Evolutionary conservation across 2,113 vertebrate species (phyloP).

Genomic region (Semicossyphus pulcher): DNA sequence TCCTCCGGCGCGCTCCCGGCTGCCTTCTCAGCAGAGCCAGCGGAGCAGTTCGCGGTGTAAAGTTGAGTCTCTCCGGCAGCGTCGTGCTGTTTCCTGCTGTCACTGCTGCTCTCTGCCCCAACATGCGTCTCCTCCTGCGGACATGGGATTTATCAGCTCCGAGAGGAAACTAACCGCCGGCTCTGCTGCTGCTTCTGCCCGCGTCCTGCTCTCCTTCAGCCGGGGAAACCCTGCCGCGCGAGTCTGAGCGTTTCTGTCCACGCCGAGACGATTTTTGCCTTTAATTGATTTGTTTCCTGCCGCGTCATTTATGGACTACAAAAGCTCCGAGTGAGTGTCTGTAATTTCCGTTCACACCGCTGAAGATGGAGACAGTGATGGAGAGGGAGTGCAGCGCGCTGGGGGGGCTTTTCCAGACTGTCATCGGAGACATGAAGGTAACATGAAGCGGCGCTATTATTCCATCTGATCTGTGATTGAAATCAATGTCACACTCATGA

Average conservation of each 20-base stretch:
- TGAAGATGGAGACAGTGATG: slow-evolving; percentile 82
- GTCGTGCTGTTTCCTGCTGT: not conserved
- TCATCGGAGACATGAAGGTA: slow-evolving; percentile 86
- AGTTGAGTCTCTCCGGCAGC: not conserved
- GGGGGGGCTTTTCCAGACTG: slow-evolving; percentile 84
- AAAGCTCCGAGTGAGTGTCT: slow-evolving; percentile 25
- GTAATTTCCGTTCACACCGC: slow-evolving; percentile 20
- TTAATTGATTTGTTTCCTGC: not conserved
- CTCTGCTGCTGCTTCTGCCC: slow-evolving; percentile 38
- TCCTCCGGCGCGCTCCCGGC: slow-evolving; percentile 20
- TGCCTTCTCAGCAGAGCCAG: not conserved
- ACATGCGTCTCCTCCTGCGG: slow-evolving; percentile 33
- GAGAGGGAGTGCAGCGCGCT: slow-evolving; percentile 86
- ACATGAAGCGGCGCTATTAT: not conserved
- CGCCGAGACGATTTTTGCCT: not conserved
- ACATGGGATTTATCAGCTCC: slow-evolving; percentile 41
- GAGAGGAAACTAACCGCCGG: slow-evolving; percentile 11
- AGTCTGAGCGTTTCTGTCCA: not conserved
- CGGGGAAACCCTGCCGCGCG: slow-evolving; percentile 41
- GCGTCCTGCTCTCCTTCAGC: slow-evolving; percentile 28
- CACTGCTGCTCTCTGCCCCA: not conserved
- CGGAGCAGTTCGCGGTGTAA: slow-evolving; percentile 28
- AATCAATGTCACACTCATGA: fast-evolving
- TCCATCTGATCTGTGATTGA: not conserved
- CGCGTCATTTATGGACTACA: slow-evolving; percentile 40